Percentiles rank a stretch among this genome's conserved stretches.
Evolutionary conservation across 2,797 vertebrate genomes (phyloP).

Genomic region (Naso thynnoides): DNA sequence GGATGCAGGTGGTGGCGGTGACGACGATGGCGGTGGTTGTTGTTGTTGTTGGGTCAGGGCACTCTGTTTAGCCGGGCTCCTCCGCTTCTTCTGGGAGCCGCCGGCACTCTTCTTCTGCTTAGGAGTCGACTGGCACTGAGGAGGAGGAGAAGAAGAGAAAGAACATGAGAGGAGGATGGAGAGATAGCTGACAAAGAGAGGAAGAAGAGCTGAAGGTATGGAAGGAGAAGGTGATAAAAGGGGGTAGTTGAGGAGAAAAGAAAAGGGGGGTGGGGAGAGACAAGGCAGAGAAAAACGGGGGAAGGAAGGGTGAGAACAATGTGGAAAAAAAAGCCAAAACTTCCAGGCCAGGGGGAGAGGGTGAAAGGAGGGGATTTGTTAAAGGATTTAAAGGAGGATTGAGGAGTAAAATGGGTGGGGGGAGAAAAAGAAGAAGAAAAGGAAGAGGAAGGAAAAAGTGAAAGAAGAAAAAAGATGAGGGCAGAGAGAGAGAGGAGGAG

Average conservation of each 20-base stretch:
- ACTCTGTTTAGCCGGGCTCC: slow-evolving; percentile 69
- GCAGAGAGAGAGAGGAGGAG: slow-evolving; percentile 16
- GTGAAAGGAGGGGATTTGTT: slow-evolving; percentile 19
- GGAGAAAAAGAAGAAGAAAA: neutral
- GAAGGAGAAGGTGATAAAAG: neutral
- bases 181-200: slow-evolving; percentile 16
- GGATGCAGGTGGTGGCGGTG: slow-evolving; percentile 14
- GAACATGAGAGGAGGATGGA: slow-evolving; percentile 42
- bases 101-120: slow-evolving; percentile 81
- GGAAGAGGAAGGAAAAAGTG: neutral
- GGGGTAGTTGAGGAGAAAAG: slow-evolving; percentile 30
- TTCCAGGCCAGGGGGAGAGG: slow-evolving; percentile 26
- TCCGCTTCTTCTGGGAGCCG: slow-evolving; percentile 76
- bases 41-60: slow-evolving; percentile 45
- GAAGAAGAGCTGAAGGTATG: slow-evolving; percentile 9
- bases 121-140: slow-evolving; percentile 83
- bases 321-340: slow-evolving; percentile 35
- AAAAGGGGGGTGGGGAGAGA: slow-evolving; percentile 27
- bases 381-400: slow-evolving; percentile 24
- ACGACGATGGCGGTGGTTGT: neutral
- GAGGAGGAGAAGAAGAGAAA: slow-evolving; percentile 41
- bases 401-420: neutral
- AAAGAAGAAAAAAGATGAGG: neutral
- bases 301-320: slow-evolving; percentile 28
- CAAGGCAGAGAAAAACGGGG: slow-evolving; percentile 19